phyloP scores from a whole-genome alignment of 2,797 vertebrate species.

The Esox masquinongy region DNA sequence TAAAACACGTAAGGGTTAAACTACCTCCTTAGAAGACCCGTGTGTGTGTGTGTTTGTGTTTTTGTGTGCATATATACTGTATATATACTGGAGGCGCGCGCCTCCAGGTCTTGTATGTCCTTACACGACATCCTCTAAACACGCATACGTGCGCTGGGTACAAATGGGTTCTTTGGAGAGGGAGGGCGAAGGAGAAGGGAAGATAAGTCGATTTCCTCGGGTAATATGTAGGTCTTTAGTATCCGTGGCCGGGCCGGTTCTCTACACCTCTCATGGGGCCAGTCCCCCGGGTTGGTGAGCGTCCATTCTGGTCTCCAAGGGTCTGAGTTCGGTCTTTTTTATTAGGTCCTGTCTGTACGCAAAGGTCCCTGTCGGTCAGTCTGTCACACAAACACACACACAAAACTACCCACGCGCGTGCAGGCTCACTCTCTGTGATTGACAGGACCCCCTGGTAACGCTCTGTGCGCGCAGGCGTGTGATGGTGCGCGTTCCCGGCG shows the following conservation, averaged over 20 bases:
- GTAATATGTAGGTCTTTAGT: no score
- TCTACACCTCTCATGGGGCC: neutral
- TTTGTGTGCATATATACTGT: neutral
- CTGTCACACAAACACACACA: neutral
- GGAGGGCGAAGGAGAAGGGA: conserved; percentile 9
- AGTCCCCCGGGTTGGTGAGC: neutral
- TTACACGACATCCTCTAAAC: conserved; percentile 44
- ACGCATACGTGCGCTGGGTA: conserved; percentile 54
- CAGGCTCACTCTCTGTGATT: conserved; percentile 26
- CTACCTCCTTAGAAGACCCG: neutral
- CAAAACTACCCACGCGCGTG: neutral
- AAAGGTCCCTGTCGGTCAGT: conserved; percentile 1
- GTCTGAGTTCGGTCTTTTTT: neutral
- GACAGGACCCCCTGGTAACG: conserved; percentile 38
- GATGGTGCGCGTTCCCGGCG: conserved; percentile 38
- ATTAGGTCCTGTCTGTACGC: neutral
- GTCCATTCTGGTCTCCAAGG: conserved; percentile 3
- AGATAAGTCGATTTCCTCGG: neutral
- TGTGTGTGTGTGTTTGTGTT: neutral
- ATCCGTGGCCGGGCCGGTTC: neutral
- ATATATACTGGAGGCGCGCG: conserved; percentile 38
- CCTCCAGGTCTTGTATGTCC: conserved; percentile 44
- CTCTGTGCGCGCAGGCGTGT: conserved; percentile 25
- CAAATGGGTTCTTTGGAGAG: conserved; percentile 44
- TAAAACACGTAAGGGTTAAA: neutral